phyloP scores from a whole-genome alignment of 2,888 invertebrate genomes.

The Pseudococcus longispinus region DNA sequence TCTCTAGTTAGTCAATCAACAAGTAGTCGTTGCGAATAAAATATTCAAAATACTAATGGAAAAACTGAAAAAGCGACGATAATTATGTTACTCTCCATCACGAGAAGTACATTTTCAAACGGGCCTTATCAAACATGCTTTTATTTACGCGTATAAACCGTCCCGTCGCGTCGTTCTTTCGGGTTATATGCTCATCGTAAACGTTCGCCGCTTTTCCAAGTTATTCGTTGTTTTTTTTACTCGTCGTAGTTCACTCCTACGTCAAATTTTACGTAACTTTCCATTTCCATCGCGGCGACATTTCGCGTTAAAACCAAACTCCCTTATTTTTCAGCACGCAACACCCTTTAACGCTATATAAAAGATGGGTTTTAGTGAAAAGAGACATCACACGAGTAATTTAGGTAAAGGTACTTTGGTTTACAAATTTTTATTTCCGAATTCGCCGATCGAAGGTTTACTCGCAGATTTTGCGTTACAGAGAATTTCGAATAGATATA shows the following conservation, averaged over 20 bases:
- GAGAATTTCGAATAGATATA: not conserved
- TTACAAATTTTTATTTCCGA: not conserved
- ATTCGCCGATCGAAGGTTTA: not conserved
- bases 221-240: not conserved
- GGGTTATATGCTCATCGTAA: not conserved
- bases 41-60: conserved; percentile 16
- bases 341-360: not conserved
- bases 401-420: not conserved
- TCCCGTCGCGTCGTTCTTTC: not conserved
- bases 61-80: not conserved
- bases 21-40: not conserved
- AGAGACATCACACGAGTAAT: not conserved
- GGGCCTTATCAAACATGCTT: conserved; percentile 9
- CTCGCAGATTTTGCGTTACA: too few relatives aligned
- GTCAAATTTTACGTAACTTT: not conserved
- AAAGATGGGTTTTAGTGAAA: not conserved
- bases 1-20: not conserved
- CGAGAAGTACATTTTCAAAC: not conserved
- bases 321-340: not conserved
- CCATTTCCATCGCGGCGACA: not conserved
- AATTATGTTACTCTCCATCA: not conserved
- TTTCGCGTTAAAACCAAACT: not conserved
- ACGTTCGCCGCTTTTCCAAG: not conserved
- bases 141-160: conserved; percentile 3
- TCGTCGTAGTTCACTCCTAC: not conserved